Evolutionary conservation across 2,888 invertebrate species (phyloP).

Genomic region (Sycophila texana): DNA sequence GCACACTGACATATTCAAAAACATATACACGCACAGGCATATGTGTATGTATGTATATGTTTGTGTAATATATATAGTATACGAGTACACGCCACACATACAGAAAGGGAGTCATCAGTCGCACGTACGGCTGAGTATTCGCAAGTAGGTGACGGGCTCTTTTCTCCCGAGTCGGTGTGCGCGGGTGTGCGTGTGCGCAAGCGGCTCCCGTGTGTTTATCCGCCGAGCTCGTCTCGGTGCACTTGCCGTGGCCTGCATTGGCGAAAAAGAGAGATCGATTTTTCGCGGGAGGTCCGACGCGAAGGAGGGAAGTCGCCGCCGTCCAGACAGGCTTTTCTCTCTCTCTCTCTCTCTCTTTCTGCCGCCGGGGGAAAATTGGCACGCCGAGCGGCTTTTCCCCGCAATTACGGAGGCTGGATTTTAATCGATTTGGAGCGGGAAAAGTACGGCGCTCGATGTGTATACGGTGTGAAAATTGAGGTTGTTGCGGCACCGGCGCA

Average conservation of each 20-base stretch:
- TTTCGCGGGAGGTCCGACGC: conserved; percentile 29
- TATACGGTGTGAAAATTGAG: not conserved
- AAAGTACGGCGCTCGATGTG: not conserved
- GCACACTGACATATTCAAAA: too few species aligned
- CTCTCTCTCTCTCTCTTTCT: too few species aligned
- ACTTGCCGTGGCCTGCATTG: conserved; percentile 48
- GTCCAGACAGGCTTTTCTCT: not conserved
- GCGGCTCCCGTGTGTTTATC: conserved; percentile 11
- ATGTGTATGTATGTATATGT: not conserved
- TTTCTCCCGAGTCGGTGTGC: conserved; percentile 12
- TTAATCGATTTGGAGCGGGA: not conserved
- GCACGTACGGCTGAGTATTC: conserved; percentile 21
- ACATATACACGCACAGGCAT: not conserved
- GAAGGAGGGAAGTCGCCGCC: too few species aligned
- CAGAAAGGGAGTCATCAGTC: too few species aligned
- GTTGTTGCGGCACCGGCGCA: not conserved
- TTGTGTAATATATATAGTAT: too few species aligned
- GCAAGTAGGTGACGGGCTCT: conserved; percentile 55
- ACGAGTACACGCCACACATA: too few species aligned
- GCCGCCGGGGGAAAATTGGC: not conserved
- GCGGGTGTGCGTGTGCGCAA: not conserved
- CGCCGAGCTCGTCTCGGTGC: not conserved
- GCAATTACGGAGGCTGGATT: not conserved
- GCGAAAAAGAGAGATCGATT: conserved; percentile 54
- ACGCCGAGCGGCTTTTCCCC: not conserved